Evolutionary conservation across 2,113 vertebrate genomes (phyloP), one percentile per base, ranked within the genome.

Genomic region (Riparia riparia): DNA sequence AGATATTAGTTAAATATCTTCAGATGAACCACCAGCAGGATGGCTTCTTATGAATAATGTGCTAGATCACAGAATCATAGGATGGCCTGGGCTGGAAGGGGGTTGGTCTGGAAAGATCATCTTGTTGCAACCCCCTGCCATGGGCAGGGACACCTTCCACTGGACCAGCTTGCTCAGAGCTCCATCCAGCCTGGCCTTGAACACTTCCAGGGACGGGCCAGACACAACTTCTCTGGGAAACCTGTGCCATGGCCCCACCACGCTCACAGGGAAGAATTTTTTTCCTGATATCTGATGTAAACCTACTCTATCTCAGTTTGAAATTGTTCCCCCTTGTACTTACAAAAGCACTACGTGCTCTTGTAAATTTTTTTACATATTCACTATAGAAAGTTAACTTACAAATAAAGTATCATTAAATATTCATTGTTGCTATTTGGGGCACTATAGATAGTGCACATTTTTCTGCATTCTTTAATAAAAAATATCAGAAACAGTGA

Each of bases 151-250:
- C 17, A 19, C 0, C 5, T 42, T 42, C 4, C 31, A 14, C 12
- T 2, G 6, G 0, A 0, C 9, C 54, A 37, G 12, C 7, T 3
- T 49, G 17, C 20, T 76, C 20, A 2, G 1, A 76, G 17, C 1
- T 1, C 17, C 25, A 22, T 18, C n/a, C 25, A 54, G 0, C 7
- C 20, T 9, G 25, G 6, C 11, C 25, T 54, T 69, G 47, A 5
- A 31, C 20, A 9, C 3, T 76, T 14, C 47, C 47, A 82, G 45
- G 19, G 20, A 26, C 54, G 41, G 6, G 16, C 1, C 22, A 51
- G 0, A 4, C 16, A 39, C 51, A 60, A 1, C 8, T 51, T n/a
- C 39, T 29, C 15, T 14, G 32, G 22, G 9, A 0, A 81, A 16
- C 7, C 7, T 57, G 2, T 42, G 4, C 12, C 8, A 50, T 37